A percentile compares a stretch with the other conserved stretches of the same genome.
phyloP scores from a whole-genome alignment of 2,888 invertebrate genomes.

The Drosophila ustulata region DNA sequence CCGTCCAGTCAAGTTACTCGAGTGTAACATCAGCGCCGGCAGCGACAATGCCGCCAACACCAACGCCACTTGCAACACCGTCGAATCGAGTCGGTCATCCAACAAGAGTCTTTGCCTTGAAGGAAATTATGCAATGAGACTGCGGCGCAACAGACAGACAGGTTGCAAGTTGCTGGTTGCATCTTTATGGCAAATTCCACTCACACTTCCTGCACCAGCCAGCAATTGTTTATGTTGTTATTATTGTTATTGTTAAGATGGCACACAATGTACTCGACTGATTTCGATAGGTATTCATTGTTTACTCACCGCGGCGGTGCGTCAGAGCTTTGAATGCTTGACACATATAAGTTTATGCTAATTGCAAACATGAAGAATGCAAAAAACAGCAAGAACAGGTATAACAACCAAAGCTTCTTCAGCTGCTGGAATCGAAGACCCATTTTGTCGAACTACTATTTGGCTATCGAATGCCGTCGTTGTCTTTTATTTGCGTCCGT shows the following conservation, averaged over 20 bases:
- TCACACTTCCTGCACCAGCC: conserved; percentile 23
- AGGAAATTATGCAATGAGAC: conserved; percentile 61
- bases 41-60: conserved; percentile 39
- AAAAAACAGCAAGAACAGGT: conserved; percentile 84
- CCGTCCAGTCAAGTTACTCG: conserved; percentile 56
- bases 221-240: conserved; percentile 1
- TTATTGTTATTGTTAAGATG: conserved; percentile 5
- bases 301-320: conserved; percentile 67
- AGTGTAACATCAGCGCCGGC: conserved; percentile 61
- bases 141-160: conserved; percentile 24
- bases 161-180: conserved; percentile 44
- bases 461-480: conserved; percentile 23
- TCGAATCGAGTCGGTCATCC: not conserved
- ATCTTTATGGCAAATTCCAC: conserved; percentile 38
- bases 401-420: conserved; percentile 84
- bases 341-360: conserved; percentile 84
- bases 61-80: conserved; percentile 38
- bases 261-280: conserved; percentile 24
- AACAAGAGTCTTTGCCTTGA: conserved; percentile 34
- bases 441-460: conserved; percentile 65
- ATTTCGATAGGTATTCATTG: conserved; percentile 16
- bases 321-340: conserved; percentile 78
- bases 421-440: conserved; percentile 83
- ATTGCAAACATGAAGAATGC: conserved; percentile 85
- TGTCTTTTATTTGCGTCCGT: conserved; percentile 9